Percentiles rank a stretch among this genome's conserved stretches.
Conservation (phyloP, 2,888 invertebrate species). For the Noctua fimbriata region DNA sequence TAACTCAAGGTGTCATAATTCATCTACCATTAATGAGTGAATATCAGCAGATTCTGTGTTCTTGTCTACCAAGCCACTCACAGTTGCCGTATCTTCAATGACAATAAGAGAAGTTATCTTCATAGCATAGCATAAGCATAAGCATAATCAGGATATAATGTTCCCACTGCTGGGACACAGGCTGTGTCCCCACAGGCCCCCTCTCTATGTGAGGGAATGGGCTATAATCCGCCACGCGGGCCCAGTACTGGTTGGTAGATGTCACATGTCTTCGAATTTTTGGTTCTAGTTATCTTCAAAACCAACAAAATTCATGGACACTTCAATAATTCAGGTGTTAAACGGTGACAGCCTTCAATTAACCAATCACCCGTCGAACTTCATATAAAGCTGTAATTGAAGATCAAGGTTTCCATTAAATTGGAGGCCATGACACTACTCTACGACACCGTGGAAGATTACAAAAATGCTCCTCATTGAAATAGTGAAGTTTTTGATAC, state of each 20-base stretch:
- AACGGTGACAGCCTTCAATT: constrained; percentile 54
- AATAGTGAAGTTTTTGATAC: constrained; percentile 75
- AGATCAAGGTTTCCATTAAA: constrained; percentile 71
- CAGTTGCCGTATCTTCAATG: too few species aligned
- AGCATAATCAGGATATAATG: too few species aligned
- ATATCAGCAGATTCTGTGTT: neutral
- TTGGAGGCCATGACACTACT: constrained; percentile 69
- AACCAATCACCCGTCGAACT: constrained; percentile 60
- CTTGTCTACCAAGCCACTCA: neutral
- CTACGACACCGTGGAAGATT: constrained; percentile 38
- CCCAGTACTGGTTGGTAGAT: too few species aligned
- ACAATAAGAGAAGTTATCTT: neutral
- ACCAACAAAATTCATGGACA: constrained; percentile 45
- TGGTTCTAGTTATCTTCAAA: neutral
- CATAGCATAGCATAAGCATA: too few species aligned
- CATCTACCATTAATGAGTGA: neutral
- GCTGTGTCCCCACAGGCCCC: too few species aligned
- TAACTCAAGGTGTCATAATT: neutral
- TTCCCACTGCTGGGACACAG: too few species aligned
- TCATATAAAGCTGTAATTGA: constrained; percentile 72
- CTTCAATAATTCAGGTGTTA: constrained; percentile 55
- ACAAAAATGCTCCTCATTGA: constrained; percentile 73
- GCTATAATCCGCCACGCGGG: too few species aligned
- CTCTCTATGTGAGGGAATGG: too few species aligned
- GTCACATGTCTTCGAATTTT: too few species aligned